Evolutionary conservation across 2,113 vertebrate genomes (phyloP), one percentile per base, ranked within the genome.

Genomic region (Nothocercus nigrocapillus): DNA sequence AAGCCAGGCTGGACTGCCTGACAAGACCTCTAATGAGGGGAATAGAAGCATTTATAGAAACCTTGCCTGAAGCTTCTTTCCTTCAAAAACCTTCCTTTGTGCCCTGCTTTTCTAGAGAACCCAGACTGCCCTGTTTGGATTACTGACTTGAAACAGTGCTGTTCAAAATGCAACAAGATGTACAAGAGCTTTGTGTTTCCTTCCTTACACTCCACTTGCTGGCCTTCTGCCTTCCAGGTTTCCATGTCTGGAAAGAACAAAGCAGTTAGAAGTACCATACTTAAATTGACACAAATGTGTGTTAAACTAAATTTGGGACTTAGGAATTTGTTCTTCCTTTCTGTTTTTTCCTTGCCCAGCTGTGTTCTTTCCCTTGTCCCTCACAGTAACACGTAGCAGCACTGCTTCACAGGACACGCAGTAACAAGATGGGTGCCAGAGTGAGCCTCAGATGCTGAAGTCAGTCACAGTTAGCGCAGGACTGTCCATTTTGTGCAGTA

Each of bases 241-340:
- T 74, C 38, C 16, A 2, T 1, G 17, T 30, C 51, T 27, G 5
- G 24, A 18, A 77, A 68, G 47, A 88, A 24, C 21, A 59, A 75
- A 44, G 16, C 0, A 0, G 28, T 13, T 25, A 11, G n/a, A 51
- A 85, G 16, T 70, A 78, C n/a, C n/a, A 9, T 27, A 4, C 38
- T 75, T 40, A 45, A 85, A 27, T 66, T 25, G 7, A 7, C 25
- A 47, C 13, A 47, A 17, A 16, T 4, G 5, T 8, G 14, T 13
- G 7, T 58, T 38, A 14, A 1, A 2, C 45, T 47, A 9, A 44
- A 51, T n/a, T 72, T 25, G 45, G 38, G 16, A 14, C 3, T 2
- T 67, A 15, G 53, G 47, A 30, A 28, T 59, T 27, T 13, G 21
- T 40, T 8, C 62, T 12, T 53, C 8, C 32, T 30, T 11, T 51